These are phyloP conservation scores for Lasius platythorax DNA, from an alignment of 2,888 invertebrate species.

Conservation along the genomic window DNA sequence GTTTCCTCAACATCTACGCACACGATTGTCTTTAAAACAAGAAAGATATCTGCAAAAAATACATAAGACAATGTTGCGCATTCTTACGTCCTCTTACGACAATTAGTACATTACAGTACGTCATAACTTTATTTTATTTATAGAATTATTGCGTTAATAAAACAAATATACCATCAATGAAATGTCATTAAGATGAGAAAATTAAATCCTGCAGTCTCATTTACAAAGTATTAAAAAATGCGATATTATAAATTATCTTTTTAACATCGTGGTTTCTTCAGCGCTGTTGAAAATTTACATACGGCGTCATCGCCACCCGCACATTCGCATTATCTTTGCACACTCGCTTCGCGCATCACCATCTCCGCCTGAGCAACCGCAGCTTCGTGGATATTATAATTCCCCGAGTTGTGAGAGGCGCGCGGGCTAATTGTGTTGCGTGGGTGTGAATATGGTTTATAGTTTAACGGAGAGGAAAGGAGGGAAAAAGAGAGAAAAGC, in stretches of 20 bases:
- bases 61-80: not conserved
- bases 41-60: not conserved
- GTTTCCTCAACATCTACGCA: slow-evolving; percentile 5
- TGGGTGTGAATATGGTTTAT: slow-evolving; percentile 85
- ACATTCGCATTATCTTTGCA: not conserved
- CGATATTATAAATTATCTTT: not conserved
- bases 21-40: not conserved
- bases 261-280: not conserved
- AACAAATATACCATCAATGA: not conserved
- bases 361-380: not conserved
- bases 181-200: slow-evolving; percentile 3
- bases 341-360: not conserved
- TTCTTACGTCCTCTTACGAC: not conserved
- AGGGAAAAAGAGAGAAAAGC: slow-evolving; percentile 44
- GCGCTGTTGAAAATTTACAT: not conserved
- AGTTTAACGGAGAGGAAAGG: slow-evolving; percentile 82
- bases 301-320: not conserved
- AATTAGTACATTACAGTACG: not conserved
- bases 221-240: not conserved
- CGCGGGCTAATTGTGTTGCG: slow-evolving; percentile 84
- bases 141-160: slow-evolving; percentile 15
- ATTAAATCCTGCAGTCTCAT: not conserved
- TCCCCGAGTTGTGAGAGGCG: slow-evolving; percentile 76
- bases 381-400: slow-evolving; percentile 79
- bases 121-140: slow-evolving; percentile 14